A percentile compares a stretch with the other conserved stretches of the same genome.
Conservation (phyloP, 2,113 vertebrate species). For the Forbesichthys agassizii region DNA sequence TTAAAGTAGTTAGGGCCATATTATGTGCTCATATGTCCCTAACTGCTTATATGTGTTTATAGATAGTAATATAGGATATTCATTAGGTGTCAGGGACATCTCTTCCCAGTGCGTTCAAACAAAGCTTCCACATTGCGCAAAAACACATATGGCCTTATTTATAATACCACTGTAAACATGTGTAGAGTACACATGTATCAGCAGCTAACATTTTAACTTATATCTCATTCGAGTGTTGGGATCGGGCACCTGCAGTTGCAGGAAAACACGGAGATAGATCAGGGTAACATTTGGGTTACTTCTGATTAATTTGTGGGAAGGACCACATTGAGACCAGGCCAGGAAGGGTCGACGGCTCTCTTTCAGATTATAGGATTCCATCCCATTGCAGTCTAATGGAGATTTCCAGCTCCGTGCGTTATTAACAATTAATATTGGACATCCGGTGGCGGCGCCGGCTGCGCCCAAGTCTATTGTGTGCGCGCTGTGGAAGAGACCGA, state of each 20-base stretch:
- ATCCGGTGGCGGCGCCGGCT: slow-evolving; percentile 76
- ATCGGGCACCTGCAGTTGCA: slow-evolving; percentile 55
- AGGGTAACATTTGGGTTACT: slow-evolving; percentile 29
- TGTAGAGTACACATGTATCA: no score
- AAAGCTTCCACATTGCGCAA: no score
- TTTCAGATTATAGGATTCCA: no score
- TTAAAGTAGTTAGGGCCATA: slow-evolving; percentile 48
- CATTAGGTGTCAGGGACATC: no score
- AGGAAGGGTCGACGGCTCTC: no score
- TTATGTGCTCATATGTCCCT: no score
- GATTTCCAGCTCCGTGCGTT: slow-evolving; percentile 3
- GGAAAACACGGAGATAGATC: slow-evolving; percentile 6
- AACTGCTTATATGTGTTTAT: no score
- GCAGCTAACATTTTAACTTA: background rate
- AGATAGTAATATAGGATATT: no score
- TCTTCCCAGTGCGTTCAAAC: no score
- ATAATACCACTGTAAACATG: no score
- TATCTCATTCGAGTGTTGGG: background rate
- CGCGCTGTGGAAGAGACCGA: slow-evolving; percentile 28
- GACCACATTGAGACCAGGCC: slow-evolving; percentile 29
- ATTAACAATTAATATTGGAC: slow-evolving; percentile 72
- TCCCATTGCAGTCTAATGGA: no score
- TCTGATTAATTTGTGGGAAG: slow-evolving; percentile 5
- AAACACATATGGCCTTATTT: no score
- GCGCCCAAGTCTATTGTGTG: slow-evolving; percentile 46